Evolutionary conservation across 2,113 vertebrate species (phyloP), one percentile per base, ranked within the genome.

Genomic region (Anguilla rostrata): DNA sequence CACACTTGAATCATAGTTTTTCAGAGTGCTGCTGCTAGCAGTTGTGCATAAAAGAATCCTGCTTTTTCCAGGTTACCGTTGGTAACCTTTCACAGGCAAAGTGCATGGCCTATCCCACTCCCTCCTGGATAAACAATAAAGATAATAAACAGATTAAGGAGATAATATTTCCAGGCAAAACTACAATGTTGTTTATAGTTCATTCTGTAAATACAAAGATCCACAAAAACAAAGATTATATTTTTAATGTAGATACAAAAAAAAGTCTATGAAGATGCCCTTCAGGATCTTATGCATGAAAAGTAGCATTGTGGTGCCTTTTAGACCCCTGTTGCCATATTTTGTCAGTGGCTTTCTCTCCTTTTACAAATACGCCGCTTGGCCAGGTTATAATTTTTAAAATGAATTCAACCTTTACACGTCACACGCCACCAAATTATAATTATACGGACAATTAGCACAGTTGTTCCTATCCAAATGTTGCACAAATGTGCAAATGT

Each of bases 11-110:
- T 80, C 22, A 80, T 39, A 81, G 26, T 81, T 34, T 78, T 78
- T n/a, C 18, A 53, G 46, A 20, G 46, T 43, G 46, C n/a, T 57
- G 84, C 56, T 85, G 84, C 84, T 85, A 85, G 46, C 75, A 85
- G 29, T 75, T 60, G 12, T n/a, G 11, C 39, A 22, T 26, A 75
- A 78, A 78, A 78, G 39, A 41, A 46, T 18, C 60, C 60, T 2
- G 14, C 40, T 26, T 6, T 22, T 80, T 80, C 34, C 57, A 4
- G 6, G 49, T 56, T 57, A 57, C 71, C 66, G 57, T 53, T 43
- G 29, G 66, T 16, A 80, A 80, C 78, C 46, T 22, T 9, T 40
- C 9, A 39, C 84, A 40, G 0, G 5, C n/a, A 7, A 75, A 75
- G n/a, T 34, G 66, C 34, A 46, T 46, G 43, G 43, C 8, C 43